Percentiles rank a stretch among this genome's conserved stretches.
Conservation (phyloP, 2,113 vertebrate species). For the Procavia capensis region DNA sequence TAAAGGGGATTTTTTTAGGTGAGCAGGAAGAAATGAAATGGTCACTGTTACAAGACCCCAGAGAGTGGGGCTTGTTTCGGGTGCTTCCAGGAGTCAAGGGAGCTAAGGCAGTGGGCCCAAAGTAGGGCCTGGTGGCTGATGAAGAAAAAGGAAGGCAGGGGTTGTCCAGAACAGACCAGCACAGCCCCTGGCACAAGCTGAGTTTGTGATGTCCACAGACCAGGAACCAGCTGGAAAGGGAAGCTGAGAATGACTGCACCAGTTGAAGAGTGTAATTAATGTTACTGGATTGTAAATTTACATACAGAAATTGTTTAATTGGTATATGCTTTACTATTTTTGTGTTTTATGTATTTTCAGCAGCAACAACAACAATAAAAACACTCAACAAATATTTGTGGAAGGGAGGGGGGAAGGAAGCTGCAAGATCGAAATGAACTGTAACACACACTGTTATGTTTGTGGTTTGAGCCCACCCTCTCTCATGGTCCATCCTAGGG, state of each 20-base stretch:
- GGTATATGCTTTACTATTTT: neutral
- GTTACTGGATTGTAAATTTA: no score
- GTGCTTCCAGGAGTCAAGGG: neutral
- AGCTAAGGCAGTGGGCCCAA: neutral
- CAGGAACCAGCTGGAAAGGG: neutral
- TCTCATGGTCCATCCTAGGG: neutral
- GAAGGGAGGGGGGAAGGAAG: neutral
- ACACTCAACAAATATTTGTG: neutral
- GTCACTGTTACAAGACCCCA: neutral
- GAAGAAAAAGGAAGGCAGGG: neutral
- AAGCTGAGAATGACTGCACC: neutral
- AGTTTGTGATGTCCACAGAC: neutral
- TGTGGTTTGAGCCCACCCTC: neutral
- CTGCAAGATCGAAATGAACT: neutral
- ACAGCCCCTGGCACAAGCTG: neutral
- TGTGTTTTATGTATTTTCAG: neutral
- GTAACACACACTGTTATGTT: neutral
- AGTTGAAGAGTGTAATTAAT: neutral
- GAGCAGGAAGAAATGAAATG: neutral
- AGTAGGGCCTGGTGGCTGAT: neutral
- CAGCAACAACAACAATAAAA: neutral
- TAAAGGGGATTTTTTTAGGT: neutral
- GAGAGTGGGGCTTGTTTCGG: neutral
- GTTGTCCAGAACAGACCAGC: no score
- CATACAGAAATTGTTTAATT: no score